These are phyloP conservation scores for Cepphus grylle DNA, from an alignment of 2,113 vertebrate species.

Conservation along the genomic window DNA sequence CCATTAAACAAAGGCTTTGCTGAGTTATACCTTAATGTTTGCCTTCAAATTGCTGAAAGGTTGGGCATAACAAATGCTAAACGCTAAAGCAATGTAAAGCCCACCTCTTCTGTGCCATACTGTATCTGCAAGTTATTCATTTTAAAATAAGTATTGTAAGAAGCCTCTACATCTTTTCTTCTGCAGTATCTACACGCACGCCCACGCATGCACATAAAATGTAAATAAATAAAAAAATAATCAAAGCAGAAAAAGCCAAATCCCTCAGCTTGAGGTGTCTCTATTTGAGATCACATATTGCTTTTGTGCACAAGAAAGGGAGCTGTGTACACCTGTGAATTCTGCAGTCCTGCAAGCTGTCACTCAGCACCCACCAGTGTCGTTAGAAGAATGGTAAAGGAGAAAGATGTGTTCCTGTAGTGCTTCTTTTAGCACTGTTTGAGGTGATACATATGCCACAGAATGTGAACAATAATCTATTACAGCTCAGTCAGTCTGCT, in stretches of 20 bases:
- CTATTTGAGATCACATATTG: background rate
- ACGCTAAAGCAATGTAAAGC: background rate
- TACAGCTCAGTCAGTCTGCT: conserved; percentile 14
- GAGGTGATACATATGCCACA: conserved; percentile 58
- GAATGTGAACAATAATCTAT: conserved; percentile 22
- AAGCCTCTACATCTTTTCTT: background rate
- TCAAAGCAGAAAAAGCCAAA: conserved; percentile 27
- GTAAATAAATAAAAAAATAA: conserved; percentile 1
- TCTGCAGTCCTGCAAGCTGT: conserved; percentile 15
- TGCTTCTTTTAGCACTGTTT: conserved; percentile 3
- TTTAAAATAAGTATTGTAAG: background rate
- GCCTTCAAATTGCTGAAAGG: conserved; percentile 40
- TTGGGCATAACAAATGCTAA: background rate
- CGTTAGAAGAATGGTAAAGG: background rate
- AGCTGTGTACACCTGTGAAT: background rate
- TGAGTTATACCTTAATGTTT: conserved; percentile 29
- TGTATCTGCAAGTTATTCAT: background rate
- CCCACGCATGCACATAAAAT: conserved; percentile 1
- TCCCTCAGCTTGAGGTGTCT: conserved; percentile 34
- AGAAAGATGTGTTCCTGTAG: background rate
- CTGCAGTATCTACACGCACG: background rate
- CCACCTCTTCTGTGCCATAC: conserved; percentile 47
- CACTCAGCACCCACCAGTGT: background rate
- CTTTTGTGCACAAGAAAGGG: background rate
- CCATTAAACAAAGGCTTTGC: conserved; percentile 27